A percentile compares a stretch with the other conserved stretches of the same genome.
Evolutionary conservation across 2,797 vertebrate genomes (phyloP).

Genomic region (Tiaroga cobitis): DNA sequence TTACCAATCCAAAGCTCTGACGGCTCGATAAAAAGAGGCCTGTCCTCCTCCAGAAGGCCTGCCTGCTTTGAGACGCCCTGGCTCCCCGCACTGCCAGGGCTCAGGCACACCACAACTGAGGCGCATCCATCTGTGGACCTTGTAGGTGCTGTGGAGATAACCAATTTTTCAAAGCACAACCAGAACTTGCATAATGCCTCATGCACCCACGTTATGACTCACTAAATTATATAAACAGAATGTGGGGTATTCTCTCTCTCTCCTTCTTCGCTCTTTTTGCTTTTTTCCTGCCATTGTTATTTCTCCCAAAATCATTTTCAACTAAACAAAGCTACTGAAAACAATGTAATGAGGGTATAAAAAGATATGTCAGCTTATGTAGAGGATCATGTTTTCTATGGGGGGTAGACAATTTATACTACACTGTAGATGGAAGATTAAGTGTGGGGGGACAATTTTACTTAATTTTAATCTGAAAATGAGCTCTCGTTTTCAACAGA

Average conservation of each 20-base stretch:
- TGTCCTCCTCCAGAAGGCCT: conserved; percentile 45
- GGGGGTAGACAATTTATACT: conserved; percentile 1
- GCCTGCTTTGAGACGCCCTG: conserved; percentile 28
- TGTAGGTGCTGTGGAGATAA: conserved; percentile 58
- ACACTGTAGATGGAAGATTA: conserved; percentile 20
- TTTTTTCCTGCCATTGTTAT: conserved; percentile 37
- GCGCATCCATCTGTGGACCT: conserved; percentile 48
- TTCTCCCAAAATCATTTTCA: conserved; percentile 42
- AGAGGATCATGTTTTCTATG: conserved; percentile 36
- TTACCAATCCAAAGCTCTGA: conserved; percentile 49
- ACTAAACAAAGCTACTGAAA: conserved; percentile 32
- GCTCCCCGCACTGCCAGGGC: conserved; percentile 24
- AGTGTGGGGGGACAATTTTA: background rate
- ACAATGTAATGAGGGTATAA: conserved; percentile 32
- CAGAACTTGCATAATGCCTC: conserved; percentile 63
- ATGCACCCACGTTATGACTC: conserved; percentile 62
- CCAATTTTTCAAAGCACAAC: conserved; percentile 61
- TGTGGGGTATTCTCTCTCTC: conserved; percentile 57
- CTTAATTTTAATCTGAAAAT: conserved; percentile 5
- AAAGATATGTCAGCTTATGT: conserved; percentile 34
- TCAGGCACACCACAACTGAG: conserved; percentile 31
- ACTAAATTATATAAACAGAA: conserved; percentile 64
- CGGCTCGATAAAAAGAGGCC: conserved; percentile 41
- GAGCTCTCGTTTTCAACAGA: background rate
- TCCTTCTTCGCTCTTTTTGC: background rate